Base-by-base conservation (phyloP, 92 coral and sea anemone genomes). In the Palythoa heliodiscus region DNA sequence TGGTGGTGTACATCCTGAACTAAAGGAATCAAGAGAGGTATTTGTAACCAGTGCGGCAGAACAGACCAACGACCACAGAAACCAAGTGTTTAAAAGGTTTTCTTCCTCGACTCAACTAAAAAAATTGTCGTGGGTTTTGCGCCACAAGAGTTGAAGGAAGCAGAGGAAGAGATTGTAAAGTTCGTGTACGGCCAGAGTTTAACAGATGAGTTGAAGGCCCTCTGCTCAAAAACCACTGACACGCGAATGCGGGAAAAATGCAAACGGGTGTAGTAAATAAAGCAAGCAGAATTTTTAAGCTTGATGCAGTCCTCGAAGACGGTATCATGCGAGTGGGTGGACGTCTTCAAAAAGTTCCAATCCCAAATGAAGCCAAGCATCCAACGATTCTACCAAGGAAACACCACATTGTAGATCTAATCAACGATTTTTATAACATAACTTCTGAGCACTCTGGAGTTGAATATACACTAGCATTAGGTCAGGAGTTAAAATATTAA, bases 101-200 rank as follows among this genome's bases (percentile, higher is more conserved):
- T n/a, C n/a, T n/a, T n/a, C n/a, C n/a, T n/a, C n/a, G n/a, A 54
- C 17, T 4, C 54, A 61, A 7, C 88, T 85, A 29, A 85, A 85
- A 53, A 85, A 57, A 24, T 52, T 85, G 17, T 84, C 88, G 16
- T 85, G 84, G 88, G 69, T 69, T 40, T 69, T 85, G 50, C 71
- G 88, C 58, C 38, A 85, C 84, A 60, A 39, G 39, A 70, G 76
- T 29, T 14, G 11, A n/a, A n/a, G n/a, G n/a, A n/a, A n/a, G n/a
- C n/a, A n/a, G n/a, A n/a, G n/a, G n/a, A n/a, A n/a, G n/a, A n/a
- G n/a, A n/a, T n/a, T n/a, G n/a, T n/a, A n/a, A n/a, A n/a, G n/a
- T n/a, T n/a, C n/a, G n/a, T n/a, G 76, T 71, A 17, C 76, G 22
- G 52, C 22, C 39, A 71, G 53, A 16, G 14, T 43, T 38, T 71